Percentiles rank a stretch among this genome's conserved stretches.
Conservation (phyloP, 1,140 invertebrate species). For the Medauroidea extradentata region DNA sequence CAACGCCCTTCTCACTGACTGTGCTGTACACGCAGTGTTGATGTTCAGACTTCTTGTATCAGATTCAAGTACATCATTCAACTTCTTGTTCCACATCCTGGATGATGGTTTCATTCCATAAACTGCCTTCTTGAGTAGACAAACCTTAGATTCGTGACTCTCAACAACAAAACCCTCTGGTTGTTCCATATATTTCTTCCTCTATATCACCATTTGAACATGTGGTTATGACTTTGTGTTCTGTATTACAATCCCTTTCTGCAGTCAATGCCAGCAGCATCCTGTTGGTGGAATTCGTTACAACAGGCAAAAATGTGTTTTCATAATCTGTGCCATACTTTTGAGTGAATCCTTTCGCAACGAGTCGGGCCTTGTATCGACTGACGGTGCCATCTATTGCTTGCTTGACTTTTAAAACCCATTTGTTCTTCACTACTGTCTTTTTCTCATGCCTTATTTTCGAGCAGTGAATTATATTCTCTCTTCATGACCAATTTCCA, state of each 20-base stretch:
- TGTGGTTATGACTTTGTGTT: constrained; percentile 16
- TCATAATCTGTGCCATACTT: constrained; percentile 36
- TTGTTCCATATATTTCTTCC: background rate
- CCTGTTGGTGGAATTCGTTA: constrained; percentile 20
- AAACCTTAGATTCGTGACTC: constrained; percentile 11
- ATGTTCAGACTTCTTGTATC: constrained; percentile 23
- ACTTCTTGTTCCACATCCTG: constrained; percentile 15
- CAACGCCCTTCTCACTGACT: no score
- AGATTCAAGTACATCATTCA: constrained; percentile 16
- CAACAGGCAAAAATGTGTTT: constrained; percentile 37
- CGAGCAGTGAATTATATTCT: no score
- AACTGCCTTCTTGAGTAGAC: constrained; percentile 17
- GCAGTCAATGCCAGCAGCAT: constrained; percentile 27
- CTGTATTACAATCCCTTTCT: constrained; percentile 20
- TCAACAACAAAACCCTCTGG: background rate
- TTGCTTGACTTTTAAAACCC: constrained; percentile 26
- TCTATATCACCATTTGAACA: no score
- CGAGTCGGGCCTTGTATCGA: constrained; percentile 34
- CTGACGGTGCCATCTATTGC: constrained; percentile 26
- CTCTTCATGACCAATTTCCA: no score
- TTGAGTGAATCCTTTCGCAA: constrained; percentile 40
- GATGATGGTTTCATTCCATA: constrained; percentile 18
- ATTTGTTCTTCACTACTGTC: constrained; percentile 2
- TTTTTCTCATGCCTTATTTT: no score
- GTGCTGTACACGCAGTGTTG: no score